Percentiles rank a stretch among this genome's conserved stretches.
Evolutionary conservation across 2,797 vertebrate genomes (phyloP).

Genomic region (Gila robusta): DNA sequence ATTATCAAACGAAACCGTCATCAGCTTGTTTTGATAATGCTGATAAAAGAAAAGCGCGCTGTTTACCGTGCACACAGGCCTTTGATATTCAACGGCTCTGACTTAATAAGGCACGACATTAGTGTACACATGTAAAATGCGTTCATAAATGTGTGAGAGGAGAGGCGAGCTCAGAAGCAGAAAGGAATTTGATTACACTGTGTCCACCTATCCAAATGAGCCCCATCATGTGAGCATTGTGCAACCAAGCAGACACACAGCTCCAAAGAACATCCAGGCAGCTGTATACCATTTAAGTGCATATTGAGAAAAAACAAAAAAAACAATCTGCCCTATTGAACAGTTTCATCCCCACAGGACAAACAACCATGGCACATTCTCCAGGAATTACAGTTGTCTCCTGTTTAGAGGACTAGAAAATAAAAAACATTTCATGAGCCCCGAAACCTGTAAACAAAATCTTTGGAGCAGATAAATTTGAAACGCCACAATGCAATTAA

Average conservation of each 20-base stretch:
- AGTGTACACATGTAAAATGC: conserved; percentile 68
- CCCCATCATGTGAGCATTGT: conserved; percentile 79
- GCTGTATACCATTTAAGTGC: conserved; percentile 83
- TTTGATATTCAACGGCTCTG: conserved; percentile 52
- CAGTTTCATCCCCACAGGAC: conserved; percentile 85
- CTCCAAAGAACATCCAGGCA: conserved; percentile 79
- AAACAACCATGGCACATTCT: conserved; percentile 87
- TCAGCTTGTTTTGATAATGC: conserved; percentile 42
- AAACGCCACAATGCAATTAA: conserved; percentile 99
- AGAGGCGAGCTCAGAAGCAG: conserved; percentile 55
- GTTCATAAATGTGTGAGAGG: conserved; percentile 67
- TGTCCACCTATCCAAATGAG: conserved; percentile 79
- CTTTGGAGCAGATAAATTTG: conserved; percentile 99
- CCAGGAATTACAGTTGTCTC: conserved; percentile 90
- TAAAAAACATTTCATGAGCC: conserved; percentile 85
- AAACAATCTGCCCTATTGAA: conserved; percentile 90
- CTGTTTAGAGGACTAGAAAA: conserved; percentile 69
- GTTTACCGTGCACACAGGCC: conserved; percentile 31
- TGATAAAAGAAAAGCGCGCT: conserved; percentile 15
- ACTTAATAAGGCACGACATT: conserved; percentile 64
- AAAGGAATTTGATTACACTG: conserved; percentile 79
- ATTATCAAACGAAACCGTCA: conserved; percentile 41
- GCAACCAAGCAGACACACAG: conserved; percentile 76
- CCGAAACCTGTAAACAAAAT: conserved; percentile 99
- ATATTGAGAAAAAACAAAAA: conserved; percentile 75